Percentiles rank a stretch among this genome's conserved stretches.
phyloP scores from a whole-genome alignment of 2,888 invertebrate genomes.

The Morpho deidamia region DNA sequence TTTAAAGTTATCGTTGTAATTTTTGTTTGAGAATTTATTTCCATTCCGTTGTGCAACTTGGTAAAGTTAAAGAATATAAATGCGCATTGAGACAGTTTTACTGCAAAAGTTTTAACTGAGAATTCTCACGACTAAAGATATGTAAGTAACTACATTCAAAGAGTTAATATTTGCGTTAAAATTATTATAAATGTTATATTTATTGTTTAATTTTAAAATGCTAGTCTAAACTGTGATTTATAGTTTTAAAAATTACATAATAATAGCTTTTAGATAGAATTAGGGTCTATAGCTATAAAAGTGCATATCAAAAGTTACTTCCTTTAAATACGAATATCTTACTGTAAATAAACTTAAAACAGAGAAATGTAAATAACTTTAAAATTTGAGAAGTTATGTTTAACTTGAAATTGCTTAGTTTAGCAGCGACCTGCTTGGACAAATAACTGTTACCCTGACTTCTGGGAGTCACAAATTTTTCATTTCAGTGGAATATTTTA shows the following conservation, averaged over 20 bases:
- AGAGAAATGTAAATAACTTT: slow-evolving; percentile 32
- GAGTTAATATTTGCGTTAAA: no score
- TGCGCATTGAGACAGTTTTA: neutral
- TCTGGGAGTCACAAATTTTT: slow-evolving; percentile 2
- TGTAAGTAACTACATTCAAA: no score
- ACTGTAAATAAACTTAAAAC: slow-evolving; percentile 25
- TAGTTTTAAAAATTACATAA: slow-evolving; percentile 25
- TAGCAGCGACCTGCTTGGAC: neutral
- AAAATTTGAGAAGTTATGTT: slow-evolving; percentile 4
- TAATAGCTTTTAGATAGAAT: neutral
- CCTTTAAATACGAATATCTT: slow-evolving; percentile 29
- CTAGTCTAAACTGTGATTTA: slow-evolving; percentile 70
- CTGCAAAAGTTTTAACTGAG: neutral
- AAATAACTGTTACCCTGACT: slow-evolving; percentile 3
- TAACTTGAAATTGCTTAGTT: slow-evolving; percentile 13
- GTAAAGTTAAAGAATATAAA: neutral
- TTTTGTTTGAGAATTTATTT: neutral
- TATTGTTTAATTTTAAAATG: slow-evolving; percentile 27
- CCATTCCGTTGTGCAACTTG: neutral
- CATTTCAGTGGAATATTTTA: neutral
- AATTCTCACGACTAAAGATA: neutral
- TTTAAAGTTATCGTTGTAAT: no score
- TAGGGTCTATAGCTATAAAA: slow-evolving; percentile 29
- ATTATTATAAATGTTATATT: no score
- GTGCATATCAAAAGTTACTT: slow-evolving; percentile 50